phyloP scores from a whole-genome alignment of 2,113 vertebrate species.

The Nothobranchius kuhntae region DNA sequence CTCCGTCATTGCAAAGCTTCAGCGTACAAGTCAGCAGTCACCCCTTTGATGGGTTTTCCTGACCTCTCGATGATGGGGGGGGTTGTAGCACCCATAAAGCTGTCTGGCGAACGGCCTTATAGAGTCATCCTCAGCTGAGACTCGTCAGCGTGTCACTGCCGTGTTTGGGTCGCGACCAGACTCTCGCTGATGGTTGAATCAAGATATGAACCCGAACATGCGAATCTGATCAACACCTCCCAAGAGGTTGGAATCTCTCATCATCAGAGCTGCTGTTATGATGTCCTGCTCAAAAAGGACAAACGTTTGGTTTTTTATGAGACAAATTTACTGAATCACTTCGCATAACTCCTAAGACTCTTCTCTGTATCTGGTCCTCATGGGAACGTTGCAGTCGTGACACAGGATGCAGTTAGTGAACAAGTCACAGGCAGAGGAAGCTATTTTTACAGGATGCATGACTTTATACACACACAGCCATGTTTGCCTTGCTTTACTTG shows the following conservation, averaged over 20 bases:
- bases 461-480: too few relatives aligned
- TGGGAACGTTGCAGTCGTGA: slow-evolving; percentile 56
- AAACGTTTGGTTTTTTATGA: too few relatives aligned
- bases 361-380: slow-evolving; percentile 8
- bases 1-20: slow-evolving; percentile 28
- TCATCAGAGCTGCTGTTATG: not conserved
- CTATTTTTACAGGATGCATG: slow-evolving; percentile 59
- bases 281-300: too few relatives aligned
- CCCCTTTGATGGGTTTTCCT: slow-evolving; percentile 31
- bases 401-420: slow-evolving; percentile 36
- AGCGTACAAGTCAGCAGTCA: slow-evolving; percentile 34
- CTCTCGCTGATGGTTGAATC: slow-evolving; percentile 31
- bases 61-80: slow-evolving; percentile 39
- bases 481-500: too few relatives aligned
- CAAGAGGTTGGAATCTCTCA: too few relatives aligned
- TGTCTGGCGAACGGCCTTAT: slow-evolving; percentile 59
- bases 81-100: slow-evolving; percentile 54
- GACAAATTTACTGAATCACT: too few relatives aligned
- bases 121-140: slow-evolving; percentile 57
- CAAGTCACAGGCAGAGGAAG: slow-evolving; percentile 47
- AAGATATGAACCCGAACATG: slow-evolving; percentile 1
- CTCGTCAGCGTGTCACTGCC: slow-evolving; percentile 39
- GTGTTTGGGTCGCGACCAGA: slow-evolving; percentile 62
- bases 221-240: too few relatives aligned
- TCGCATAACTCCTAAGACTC: slow-evolving; percentile 30